These are phyloP conservation scores for Psococerastis gibbosa DNA, from an alignment of 2,888 invertebrate species.

Conservation along the genomic window DNA sequence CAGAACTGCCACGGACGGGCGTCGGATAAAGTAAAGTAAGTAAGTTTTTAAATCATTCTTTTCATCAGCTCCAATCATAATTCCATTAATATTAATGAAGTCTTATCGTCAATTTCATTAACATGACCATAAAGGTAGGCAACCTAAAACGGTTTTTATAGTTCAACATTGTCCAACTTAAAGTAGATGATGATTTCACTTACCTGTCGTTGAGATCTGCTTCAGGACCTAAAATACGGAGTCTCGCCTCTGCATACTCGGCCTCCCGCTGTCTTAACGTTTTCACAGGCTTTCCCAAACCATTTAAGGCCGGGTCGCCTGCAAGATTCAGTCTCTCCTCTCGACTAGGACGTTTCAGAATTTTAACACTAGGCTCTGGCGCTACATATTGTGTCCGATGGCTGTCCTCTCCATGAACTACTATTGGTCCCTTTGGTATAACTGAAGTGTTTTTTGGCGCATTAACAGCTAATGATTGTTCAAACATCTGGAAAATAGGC, in stretches of 20 bases:
- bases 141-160: background rate
- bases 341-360: slow-evolving; percentile 52
- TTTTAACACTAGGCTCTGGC: slow-evolving; percentile 66
- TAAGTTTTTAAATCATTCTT: too few relatives aligned
- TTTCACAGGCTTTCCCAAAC: slow-evolving; percentile 58
- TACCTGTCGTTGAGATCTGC: slow-evolving; percentile 46
- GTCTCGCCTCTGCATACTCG: slow-evolving; percentile 81
- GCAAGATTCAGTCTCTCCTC: slow-evolving; percentile 23
- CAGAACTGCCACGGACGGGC: too few relatives aligned
- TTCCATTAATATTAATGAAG: background rate
- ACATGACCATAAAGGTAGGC: background rate
- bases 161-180: background rate
- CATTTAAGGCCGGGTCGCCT: slow-evolving; percentile 38
- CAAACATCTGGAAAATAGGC: slow-evolving; percentile 13
- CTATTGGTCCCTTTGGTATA: slow-evolving; percentile 32
- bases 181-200: too few relatives aligned
- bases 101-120: background rate
- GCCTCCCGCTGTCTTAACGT: slow-evolving; percentile 77
- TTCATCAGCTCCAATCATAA: slow-evolving; percentile 17
- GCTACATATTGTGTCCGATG: slow-evolving; percentile 60
- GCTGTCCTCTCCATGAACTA: slow-evolving; percentile 60
- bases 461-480: background rate
- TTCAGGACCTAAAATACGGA: slow-evolving; percentile 74
- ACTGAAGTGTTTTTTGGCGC: slow-evolving; percentile 17
- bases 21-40: too few relatives aligned